Evolutionary conservation across 2,113 vertebrate species (phyloP).

Genomic region (Porphyrio hochstetteri): DNA sequence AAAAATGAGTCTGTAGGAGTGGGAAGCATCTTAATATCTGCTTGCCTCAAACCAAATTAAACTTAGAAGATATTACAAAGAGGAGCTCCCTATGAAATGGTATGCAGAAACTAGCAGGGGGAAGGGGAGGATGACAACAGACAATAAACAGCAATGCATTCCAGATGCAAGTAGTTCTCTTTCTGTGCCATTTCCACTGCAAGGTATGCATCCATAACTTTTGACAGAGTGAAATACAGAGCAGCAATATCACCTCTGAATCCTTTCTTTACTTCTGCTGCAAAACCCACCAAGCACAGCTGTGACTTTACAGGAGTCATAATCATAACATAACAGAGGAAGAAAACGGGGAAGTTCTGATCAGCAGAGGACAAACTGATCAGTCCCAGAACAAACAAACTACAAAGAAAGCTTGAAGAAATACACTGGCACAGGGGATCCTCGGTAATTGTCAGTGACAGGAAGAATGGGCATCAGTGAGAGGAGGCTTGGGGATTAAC

Average conservation of each 20-base stretch:
- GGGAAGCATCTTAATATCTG: conserved; percentile 4
- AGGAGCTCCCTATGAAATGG: neutral
- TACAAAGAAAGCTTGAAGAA: neutral
- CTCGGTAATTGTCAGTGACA: neutral
- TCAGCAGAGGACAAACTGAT: neutral
- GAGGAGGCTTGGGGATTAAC: neutral
- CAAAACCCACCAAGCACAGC: neutral
- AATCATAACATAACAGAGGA: conserved; percentile 3
- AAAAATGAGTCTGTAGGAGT: neutral
- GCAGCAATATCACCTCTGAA: neutral
- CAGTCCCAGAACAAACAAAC: neutral
- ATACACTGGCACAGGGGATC: neutral
- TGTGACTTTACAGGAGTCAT: neutral
- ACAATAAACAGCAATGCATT: conserved; percentile 31
- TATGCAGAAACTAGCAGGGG: neutral
- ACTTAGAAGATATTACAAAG: conserved; percentile 7
- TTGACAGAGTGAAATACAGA: neutral
- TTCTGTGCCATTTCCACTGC: neutral
- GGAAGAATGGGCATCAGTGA: neutral
- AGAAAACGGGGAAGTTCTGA: neutral
- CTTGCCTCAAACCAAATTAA: neutral
- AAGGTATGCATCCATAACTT: neutral
- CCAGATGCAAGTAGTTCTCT: neutral
- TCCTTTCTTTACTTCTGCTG: neutral
- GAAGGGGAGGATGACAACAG: neutral